These are phyloP conservation scores for Sphenodon punctatus DNA, from an alignment of 2,797 vertebrate species.

Conservation along the genomic window DNA sequence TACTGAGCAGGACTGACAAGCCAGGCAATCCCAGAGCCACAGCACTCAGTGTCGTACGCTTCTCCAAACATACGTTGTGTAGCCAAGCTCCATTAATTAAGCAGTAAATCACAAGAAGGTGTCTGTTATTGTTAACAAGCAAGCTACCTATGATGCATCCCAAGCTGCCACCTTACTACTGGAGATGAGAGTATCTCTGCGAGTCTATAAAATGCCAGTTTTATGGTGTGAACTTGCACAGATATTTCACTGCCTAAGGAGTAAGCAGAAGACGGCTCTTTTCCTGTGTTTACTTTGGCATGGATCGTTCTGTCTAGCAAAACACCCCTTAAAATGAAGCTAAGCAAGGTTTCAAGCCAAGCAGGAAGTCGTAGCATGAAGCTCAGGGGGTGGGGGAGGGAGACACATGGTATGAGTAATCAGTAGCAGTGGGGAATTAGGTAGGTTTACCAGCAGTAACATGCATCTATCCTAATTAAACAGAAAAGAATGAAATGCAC, in stretches of 20 bases:
- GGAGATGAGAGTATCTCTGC: not conserved
- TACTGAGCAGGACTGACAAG: not conserved
- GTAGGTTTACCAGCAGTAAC: not conserved
- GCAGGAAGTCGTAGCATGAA: rapidly evolving
- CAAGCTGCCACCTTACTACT: not conserved
- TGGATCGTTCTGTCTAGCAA: not conserved
- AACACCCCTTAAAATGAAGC: conserved; percentile 9
- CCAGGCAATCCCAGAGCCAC: not conserved
- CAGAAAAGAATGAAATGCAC: not conserved
- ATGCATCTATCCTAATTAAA: not conserved
- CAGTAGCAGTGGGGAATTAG: not conserved
- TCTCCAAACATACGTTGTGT: conserved; percentile 1
- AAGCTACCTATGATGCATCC: not conserved
- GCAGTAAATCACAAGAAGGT: conserved; percentile 18
- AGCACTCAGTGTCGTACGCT: not conserved
- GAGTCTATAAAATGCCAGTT: not conserved
- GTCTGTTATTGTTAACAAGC: not conserved
- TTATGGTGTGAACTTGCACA: not conserved
- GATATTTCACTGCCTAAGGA: conserved; percentile 14
- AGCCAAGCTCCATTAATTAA: conserved; percentile 44
- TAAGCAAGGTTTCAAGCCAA: not conserved
- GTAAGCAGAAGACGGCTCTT: conserved; percentile 24
- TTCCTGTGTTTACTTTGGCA: conserved; percentile 30
- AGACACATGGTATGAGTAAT: not conserved
- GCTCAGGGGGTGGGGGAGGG: not conserved